Percentiles rank a stretch among this genome's conserved stretches.
phyloP scores from a whole-genome alignment of 2,888 invertebrate genomes.

The Scaptomyza caliginosa region DNA sequence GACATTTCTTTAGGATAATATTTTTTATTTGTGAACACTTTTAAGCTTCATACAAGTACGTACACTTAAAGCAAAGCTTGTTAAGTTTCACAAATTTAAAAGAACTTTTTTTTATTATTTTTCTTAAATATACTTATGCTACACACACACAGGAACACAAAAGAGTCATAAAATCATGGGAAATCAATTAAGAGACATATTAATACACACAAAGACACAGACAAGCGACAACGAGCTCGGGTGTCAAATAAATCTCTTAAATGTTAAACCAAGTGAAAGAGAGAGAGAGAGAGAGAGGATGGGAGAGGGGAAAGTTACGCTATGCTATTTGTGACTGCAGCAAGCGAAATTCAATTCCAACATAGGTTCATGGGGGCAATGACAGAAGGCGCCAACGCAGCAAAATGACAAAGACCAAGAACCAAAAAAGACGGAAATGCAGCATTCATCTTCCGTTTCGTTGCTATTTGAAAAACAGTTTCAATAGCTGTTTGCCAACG shows the following conservation, averaged over 20 bases:
- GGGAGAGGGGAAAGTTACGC: constrained; percentile 13
- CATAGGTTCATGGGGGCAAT: constrained; percentile 35
- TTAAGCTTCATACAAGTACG: neutral
- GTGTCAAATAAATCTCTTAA: constrained; percentile 62
- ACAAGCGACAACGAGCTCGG: constrained; percentile 9
- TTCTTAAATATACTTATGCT: too few species aligned
- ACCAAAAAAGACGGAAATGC: constrained; percentile 49
- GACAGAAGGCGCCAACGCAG: constrained; percentile 39
- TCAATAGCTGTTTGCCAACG: constrained; percentile 44
- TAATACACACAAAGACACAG: constrained; percentile 16
- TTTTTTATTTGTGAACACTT: neutral
- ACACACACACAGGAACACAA: neutral
- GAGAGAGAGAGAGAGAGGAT: neutral
- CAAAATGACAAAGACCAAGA: constrained; percentile 61
- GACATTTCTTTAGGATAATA: constrained; percentile 27
- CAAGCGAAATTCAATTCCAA: constrained; percentile 56
- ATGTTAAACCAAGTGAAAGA: constrained; percentile 4
- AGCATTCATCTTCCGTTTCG: constrained; percentile 44
- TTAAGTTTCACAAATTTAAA: neutral
- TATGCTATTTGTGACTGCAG: constrained; percentile 19
- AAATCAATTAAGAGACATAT: constrained; percentile 45
- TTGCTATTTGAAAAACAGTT: constrained; percentile 45
- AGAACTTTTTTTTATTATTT: too few species aligned
- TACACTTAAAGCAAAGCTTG: constrained; percentile 9
- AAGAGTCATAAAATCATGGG: constrained; percentile 31